Evolutionary conservation across 2,113 vertebrate genomes (phyloP).

Genomic region (Aegotheles bennettii): DNA sequence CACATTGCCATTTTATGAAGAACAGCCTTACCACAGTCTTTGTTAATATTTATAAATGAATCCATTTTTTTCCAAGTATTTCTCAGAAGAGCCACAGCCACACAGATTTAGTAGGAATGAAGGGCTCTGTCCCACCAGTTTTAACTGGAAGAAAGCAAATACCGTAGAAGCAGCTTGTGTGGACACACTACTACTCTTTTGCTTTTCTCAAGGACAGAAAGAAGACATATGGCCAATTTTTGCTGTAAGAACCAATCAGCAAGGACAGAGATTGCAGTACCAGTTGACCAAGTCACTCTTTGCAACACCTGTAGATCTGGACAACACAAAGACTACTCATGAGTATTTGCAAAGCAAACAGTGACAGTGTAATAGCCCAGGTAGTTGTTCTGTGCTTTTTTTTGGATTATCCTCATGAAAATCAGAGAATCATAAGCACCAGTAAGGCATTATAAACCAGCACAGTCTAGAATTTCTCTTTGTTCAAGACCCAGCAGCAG

Average conservation of each 20-base stretch:
- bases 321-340: neutral
- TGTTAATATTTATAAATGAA: constrained; percentile 6
- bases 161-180: neutral
- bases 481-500: neutral
- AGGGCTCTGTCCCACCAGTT: neutral
- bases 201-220: neutral
- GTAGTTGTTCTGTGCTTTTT: neutral
- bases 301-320: neutral
- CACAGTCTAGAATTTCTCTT: neutral
- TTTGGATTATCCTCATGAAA: neutral
- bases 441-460: neutral
- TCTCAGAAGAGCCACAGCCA: constrained; percentile 14
- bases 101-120: neutral
- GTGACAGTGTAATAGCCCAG: neutral
- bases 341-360: neutral
- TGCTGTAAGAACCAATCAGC: neutral
- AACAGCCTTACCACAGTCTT: neutral
- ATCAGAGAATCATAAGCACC: neutral
- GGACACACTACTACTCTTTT: neutral
- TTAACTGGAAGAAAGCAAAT: neutral
- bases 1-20: neutral
- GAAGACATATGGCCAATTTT: neutral
- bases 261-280: neutral
- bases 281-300: neutral
- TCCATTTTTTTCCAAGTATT: neutral